A percentile compares a stretch with the other conserved stretches of the same genome.
Conservation (phyloP, 2,888 invertebrate genomes). For the Andricus quercusramuli region DNA sequence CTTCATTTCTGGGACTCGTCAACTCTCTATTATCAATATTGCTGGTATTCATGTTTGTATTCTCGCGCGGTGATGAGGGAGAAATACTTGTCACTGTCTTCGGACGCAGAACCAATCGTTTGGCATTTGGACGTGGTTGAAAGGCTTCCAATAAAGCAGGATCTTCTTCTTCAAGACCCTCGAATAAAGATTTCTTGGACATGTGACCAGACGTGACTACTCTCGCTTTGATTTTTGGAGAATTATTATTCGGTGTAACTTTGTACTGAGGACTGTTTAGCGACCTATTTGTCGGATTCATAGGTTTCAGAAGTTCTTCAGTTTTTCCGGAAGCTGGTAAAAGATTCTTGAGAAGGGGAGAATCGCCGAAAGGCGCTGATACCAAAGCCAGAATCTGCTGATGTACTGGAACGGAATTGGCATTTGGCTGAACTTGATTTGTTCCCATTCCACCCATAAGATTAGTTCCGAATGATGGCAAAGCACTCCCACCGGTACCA, state of each 20-base stretch:
- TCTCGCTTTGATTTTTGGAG: constrained; percentile 82
- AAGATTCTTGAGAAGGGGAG: constrained; percentile 90
- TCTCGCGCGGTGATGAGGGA: constrained; percentile 35
- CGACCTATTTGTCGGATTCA: constrained; percentile 86
- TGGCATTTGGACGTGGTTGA: constrained; percentile 83
- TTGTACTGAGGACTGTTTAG: constrained; percentile 82
- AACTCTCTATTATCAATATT: constrained; percentile 36
- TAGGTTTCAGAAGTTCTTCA: constrained; percentile 86
- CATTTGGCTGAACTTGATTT: constrained; percentile 71
- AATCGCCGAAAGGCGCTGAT: constrained; percentile 92
- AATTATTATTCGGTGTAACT: constrained; percentile 80
- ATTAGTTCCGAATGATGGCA: constrained; percentile 66
- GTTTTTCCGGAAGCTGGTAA: constrained; percentile 80
- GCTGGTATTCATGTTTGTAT: constrained; percentile 42
- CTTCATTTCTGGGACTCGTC: constrained; percentile 44
- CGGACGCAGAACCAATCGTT: constrained; percentile 87
- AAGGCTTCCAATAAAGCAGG: constrained; percentile 82
- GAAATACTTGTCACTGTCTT: constrained; percentile 66
- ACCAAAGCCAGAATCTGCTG: constrained; percentile 88
- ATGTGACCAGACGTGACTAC: constrained; percentile 72
- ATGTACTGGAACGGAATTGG: constrained; percentile 80
- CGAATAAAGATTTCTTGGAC: constrained; percentile 88
- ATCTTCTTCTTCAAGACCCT: constrained; percentile 91
- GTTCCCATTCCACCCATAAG: constrained; percentile 65
- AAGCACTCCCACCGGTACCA: constrained; percentile 66